These are phyloP conservation scores for Caligus rogercresseyi DNA, from an alignment of 1,140 invertebrate genomes.

Conservation along the genomic window DNA sequence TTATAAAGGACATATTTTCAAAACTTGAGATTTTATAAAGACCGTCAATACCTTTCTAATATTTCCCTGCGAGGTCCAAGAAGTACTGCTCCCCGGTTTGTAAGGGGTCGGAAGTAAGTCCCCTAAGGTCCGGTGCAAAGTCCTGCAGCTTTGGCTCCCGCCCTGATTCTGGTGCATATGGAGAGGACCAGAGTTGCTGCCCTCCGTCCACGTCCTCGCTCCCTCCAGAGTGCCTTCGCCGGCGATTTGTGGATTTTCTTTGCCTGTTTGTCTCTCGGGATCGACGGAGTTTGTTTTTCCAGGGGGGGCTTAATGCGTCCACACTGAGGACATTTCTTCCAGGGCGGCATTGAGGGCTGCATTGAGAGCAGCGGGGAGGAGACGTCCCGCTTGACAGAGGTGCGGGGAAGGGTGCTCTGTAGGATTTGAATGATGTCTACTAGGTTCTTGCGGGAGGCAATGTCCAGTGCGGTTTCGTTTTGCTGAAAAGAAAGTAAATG, in stretches of 20 bases:
- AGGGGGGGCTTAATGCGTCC: background rate
- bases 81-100: conserved; percentile 81
- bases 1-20: too few species aligned
- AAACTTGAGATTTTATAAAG: too few species aligned
- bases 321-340: background rate
- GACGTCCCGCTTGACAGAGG: background rate
- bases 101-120: conserved; percentile 62
- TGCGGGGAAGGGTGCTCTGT: conserved; percentile 34
- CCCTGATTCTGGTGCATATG: background rate
- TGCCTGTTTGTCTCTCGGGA: background rate
- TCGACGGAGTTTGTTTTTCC: background rate
- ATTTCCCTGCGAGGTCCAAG: conserved; percentile 81
- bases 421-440: conserved; percentile 60
- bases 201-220: conserved; percentile 9
- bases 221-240: background rate
- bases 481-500: conserved; percentile 36
- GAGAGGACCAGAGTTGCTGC: background rate
- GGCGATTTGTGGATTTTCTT: background rate
- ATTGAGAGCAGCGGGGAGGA: background rate
- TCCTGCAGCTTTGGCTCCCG: conserved; percentile 32
- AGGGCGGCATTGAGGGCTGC: background rate
- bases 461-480: conserved; percentile 71
- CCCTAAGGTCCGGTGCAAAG: conserved; percentile 63
- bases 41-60: conserved; percentile 66
- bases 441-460: conserved; percentile 65